Evolutionary conservation across 2,888 invertebrate species (phyloP).

Genomic region (Andrena bicolor): DNA sequence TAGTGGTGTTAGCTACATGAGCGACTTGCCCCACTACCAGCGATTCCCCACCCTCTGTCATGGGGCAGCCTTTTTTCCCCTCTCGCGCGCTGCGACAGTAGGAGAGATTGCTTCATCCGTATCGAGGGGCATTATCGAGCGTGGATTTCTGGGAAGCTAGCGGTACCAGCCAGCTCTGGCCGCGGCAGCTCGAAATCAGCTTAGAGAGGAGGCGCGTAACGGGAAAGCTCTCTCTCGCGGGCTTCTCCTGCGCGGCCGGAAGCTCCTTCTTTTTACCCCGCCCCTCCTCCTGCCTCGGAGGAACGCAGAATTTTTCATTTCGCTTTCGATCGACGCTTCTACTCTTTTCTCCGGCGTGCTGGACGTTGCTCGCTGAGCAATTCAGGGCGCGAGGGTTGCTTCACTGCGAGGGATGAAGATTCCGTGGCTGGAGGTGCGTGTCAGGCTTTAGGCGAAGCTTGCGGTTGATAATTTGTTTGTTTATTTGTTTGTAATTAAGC

Average conservation of each 20-base stretch:
- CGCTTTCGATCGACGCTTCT: slow-evolving; percentile 61
- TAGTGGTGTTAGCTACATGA: slow-evolving; percentile 45
- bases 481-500: too few relatives aligned
- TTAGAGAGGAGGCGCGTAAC: slow-evolving; percentile 72
- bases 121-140: slow-evolving; percentile 75
- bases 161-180: slow-evolving; percentile 73
- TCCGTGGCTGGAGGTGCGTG: not conserved
- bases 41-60: slow-evolving; percentile 31
- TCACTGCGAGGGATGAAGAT: not conserved
- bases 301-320: slow-evolving; percentile 67
- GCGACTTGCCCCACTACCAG: slow-evolving; percentile 35
- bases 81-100: slow-evolving; percentile 65
- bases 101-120: slow-evolving; percentile 76
- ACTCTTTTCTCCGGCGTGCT: not conserved
- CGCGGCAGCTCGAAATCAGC: slow-evolving; percentile 69
- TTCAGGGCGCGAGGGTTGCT: not conserved
- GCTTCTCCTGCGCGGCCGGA: slow-evolving; percentile 24
- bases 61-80: slow-evolving; percentile 60
- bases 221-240: slow-evolving; percentile 71
- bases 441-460: too few relatives aligned
- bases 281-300: not conserved
- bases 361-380: not conserved
- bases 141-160: slow-evolving; percentile 81
- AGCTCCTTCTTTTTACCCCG: slow-evolving; percentile 20
- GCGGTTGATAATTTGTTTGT: too few relatives aligned